phyloP scores from a whole-genome alignment of 64 coral and sea anemone genomes.

The Actinia equina region DNA sequence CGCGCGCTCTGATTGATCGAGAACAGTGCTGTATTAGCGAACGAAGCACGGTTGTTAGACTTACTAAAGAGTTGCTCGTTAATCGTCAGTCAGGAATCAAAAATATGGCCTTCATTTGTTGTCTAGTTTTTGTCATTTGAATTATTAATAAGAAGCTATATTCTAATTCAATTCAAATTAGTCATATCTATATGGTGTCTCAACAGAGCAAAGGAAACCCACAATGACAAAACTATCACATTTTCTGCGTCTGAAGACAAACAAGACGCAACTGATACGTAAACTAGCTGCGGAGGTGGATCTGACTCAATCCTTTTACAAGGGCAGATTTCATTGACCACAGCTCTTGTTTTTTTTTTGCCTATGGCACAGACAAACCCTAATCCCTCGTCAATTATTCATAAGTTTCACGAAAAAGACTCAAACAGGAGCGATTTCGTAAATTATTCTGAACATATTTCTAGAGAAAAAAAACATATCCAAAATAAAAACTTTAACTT shows the following conservation, averaged over 20 bases:
- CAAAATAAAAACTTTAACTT: background rate
- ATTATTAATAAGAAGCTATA: too few relatives aligned
- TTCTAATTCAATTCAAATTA: background rate
- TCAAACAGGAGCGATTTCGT: background rate
- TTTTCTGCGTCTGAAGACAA: background rate
- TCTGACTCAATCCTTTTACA: background rate
- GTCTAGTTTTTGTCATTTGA: too few relatives aligned
- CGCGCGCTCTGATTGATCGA: too few relatives aligned
- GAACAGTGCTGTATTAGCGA: too few relatives aligned
- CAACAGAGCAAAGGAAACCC: background rate
- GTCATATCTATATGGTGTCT: too few relatives aligned
- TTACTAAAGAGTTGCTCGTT: too few relatives aligned
- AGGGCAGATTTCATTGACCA: background rate
- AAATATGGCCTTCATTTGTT: too few relatives aligned
- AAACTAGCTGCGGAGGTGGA: background rate
- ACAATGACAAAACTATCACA: background rate
- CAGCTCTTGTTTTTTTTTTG: background rate
- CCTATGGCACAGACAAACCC: background rate
- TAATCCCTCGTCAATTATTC: slow-evolving; percentile 2
- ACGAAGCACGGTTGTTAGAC: too few relatives aligned
- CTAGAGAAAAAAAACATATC: background rate
- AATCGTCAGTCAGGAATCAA: too few relatives aligned
- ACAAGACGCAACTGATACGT: background rate
- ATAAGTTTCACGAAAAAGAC: background rate
- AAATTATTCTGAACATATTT: background rate